A percentile compares a stretch with the other conserved stretches of the same genome.
Evolutionary conservation across 2,797 vertebrate genomes (phyloP).

Genomic region (Xenentodon cancila): DNA sequence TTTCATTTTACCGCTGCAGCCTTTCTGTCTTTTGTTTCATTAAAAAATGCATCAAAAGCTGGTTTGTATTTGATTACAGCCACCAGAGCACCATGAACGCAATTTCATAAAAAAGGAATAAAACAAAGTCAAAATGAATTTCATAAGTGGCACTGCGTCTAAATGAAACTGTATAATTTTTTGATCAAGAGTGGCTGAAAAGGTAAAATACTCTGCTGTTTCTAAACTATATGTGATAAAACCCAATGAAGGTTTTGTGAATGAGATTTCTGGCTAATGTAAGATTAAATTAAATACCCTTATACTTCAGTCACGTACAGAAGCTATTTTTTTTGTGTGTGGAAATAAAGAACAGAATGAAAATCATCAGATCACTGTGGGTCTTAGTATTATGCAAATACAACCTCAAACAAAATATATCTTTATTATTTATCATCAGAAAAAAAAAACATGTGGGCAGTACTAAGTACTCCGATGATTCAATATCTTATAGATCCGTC

Average conservation of each 20-base stretch:
- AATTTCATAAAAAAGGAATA: constrained; percentile 27
- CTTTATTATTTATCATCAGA: no score
- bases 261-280: background rate
- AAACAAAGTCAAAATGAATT: constrained; percentile 16
- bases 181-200: constrained; percentile 1
- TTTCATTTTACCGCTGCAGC: constrained; percentile 26
- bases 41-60: constrained; percentile 29
- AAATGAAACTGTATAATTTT: constrained; percentile 4
- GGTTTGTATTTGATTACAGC: constrained; percentile 42
- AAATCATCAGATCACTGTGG: no score
- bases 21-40: constrained; percentile 42
- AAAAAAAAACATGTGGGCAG: no score
- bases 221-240: constrained; percentile 3
- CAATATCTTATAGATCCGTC: no score
- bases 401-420: no score
- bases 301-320: background rate
- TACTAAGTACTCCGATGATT: no score
- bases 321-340: no score
- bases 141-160: constrained; percentile 1
- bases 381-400: no score
- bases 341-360: no score
- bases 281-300: constrained; percentile 1
- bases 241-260: background rate
- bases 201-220: constrained; percentile 2
- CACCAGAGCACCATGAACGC: constrained; percentile 13